These are phyloP conservation scores for Myotis vivesi DNA, from an alignment of 2,797 vertebrate genomes.

Conservation along the genomic window DNA sequence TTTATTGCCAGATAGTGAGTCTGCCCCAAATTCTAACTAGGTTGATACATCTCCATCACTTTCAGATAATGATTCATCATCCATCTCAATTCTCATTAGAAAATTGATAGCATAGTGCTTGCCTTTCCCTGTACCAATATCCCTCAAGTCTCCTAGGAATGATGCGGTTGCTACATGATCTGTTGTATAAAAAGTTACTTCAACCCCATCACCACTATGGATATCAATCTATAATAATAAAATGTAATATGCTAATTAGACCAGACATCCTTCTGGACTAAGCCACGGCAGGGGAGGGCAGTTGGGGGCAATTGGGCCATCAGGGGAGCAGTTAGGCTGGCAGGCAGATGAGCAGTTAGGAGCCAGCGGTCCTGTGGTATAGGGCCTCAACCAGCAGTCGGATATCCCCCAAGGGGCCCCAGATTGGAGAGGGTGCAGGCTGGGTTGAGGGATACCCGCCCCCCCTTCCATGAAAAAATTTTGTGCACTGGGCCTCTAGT, in stretches of 20 bases:
- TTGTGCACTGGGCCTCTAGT: slow-evolving; percentile 45
- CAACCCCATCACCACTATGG: not conserved
- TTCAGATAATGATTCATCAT: slow-evolving; percentile 93
- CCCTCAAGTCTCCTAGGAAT: slow-evolving; percentile 75
- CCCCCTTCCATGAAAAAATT: no score
- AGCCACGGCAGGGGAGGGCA: no score
- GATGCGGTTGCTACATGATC: not conserved
- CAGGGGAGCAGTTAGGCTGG: no score
- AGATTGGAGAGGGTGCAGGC: no score
- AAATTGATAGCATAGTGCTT: slow-evolving; percentile 96
- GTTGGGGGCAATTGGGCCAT: no score
- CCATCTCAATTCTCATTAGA: slow-evolving; percentile 93
- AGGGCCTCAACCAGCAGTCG: no score
- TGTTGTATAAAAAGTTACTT: not conserved
- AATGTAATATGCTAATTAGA: no score
- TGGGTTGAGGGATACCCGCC: no score
- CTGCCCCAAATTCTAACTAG: slow-evolving; percentile 90
- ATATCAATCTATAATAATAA: slow-evolving; percentile 82
- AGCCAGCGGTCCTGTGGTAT: no score
- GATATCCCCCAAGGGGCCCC: no score
- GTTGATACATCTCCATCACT: slow-evolving; percentile 92
- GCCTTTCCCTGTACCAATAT: slow-evolving; percentile 94
- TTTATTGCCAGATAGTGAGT: slow-evolving; percentile 89
- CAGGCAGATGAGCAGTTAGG: no score
- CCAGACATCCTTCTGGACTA: no score